Base-by-base conservation (phyloP, 2,888 invertebrate genomes). In the Pelosia muscerda region DNA sequence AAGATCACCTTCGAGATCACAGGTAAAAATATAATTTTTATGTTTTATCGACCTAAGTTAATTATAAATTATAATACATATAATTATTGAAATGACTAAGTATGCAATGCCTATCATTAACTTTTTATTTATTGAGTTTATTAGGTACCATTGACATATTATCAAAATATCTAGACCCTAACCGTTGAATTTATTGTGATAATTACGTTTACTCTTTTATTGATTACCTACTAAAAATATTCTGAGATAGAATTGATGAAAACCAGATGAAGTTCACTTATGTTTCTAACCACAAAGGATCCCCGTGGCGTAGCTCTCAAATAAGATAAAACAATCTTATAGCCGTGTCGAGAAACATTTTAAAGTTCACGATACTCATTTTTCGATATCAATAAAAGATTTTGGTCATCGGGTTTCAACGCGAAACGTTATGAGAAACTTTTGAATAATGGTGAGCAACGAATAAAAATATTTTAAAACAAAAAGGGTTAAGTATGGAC, bases 1-100 rank as follows among this genome's bases (percentile, higher is more conserved):
- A 99, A 95, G 99, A 99, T 95, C 98, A 98, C 92, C 96, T 98
- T 19, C 95, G 98, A 90, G 98, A 98, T 94, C 98, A 98, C 95
- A 97, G 98, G 98, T 98, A 95, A 95, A 81, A 73, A 75, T 26
- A 49, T 13, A 8, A n/a, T 22, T 6, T n/a, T n/a, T 61, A 11
- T 11, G n/a, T 49, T 22, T 13, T n/a, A 28, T 61, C 19, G 23
- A 38, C 25, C 1, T 13, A 42, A 42, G 6, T 42, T 8, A 38
- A 22, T 1, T 13, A 38, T n/a, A 22, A 59, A 2, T 34, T 23
- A 11, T 2, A 23, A 11, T 23, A 23, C 11, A 23, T 54, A 34
- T 9, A 8, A 25, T 54, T 25, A 13, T 5, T 55, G 26, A 25
- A 26, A 25, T 55, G 5, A 15, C 15, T 23, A 5, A 26, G 2